These are phyloP conservation scores for Platycercus adscitus DNA, from an alignment of 2,113 vertebrate genomes.

Conservation along the genomic window DNA sequence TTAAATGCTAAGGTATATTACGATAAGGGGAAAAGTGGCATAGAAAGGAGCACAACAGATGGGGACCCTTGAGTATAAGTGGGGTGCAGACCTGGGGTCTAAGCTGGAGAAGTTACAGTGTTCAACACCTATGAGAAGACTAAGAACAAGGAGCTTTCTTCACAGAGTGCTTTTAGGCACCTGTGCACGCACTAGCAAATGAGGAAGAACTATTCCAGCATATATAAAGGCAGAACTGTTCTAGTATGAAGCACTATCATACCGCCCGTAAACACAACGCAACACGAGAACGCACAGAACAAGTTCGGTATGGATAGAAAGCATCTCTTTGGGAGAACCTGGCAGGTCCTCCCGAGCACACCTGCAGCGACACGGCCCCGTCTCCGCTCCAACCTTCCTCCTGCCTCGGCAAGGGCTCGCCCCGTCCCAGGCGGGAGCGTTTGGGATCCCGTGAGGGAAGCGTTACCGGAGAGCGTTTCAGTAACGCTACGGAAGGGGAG, in stretches of 20 bases:
- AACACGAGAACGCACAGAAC: not conserved
- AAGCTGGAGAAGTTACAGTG: accelerated
- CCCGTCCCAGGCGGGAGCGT: not conserved
- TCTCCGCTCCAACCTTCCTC: not conserved
- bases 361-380: not conserved
- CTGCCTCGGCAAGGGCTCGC: not conserved
- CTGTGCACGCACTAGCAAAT: not conserved
- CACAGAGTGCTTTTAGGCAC: not conserved
- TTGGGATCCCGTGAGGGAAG: not conserved
- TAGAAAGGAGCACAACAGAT: not conserved
- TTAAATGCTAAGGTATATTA: not conserved
- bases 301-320: accelerated
- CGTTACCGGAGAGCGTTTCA: not conserved
- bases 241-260: not conserved
- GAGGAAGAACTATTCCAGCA: not conserved
- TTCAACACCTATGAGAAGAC: not conserved
- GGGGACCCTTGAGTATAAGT: accelerated
- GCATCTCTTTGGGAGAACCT: not conserved
- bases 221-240: not conserved
- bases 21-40: not conserved
- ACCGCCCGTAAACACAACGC: not conserved
- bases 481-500: not conserved
- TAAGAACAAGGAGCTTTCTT: not conserved
- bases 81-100: not conserved
- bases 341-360: not conserved